phyloP scores from a whole-genome alignment of 2,797 vertebrate genomes.

The Lepilemur septentrionalis region DNA sequence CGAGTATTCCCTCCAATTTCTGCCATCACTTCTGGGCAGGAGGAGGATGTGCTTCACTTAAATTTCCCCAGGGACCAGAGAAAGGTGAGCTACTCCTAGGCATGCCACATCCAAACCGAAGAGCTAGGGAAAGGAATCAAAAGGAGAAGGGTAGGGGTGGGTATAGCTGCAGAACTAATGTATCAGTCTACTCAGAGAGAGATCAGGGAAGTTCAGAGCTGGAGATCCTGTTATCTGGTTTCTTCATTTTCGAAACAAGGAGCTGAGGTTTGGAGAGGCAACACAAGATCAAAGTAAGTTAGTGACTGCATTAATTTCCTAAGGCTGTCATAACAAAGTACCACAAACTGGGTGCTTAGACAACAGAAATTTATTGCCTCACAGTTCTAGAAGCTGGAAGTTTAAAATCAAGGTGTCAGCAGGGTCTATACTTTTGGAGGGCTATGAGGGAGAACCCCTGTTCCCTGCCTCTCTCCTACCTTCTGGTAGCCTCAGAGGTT shows the following conservation, averaged over 20 bases:
- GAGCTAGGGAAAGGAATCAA: background rate
- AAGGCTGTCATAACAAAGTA: background rate
- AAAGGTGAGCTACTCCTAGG: background rate
- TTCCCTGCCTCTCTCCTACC: background rate
- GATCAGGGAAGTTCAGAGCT: background rate
- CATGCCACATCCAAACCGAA: background rate
- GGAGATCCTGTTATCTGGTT: background rate
- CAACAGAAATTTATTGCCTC: background rate
- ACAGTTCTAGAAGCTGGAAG: background rate
- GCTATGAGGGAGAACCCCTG: background rate
- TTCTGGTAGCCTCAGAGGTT: background rate
- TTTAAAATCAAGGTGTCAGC: background rate
- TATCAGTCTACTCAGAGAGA: background rate
- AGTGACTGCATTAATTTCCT: background rate
- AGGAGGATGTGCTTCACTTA: background rate
- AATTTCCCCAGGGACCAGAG: background rate
- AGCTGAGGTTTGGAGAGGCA: background rate
- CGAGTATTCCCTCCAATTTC: background rate
- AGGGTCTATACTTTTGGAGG: background rate
- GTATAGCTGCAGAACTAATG: no score
- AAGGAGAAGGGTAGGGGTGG: no score
- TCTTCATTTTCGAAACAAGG: background rate
- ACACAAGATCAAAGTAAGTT: background rate
- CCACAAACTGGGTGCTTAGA: background rate
- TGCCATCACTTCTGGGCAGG: background rate